Percentiles rank a stretch among this genome's conserved stretches.
Evolutionary conservation across 2,113 vertebrate genomes (phyloP).

Genomic region (Oophaga pumilio): DNA sequence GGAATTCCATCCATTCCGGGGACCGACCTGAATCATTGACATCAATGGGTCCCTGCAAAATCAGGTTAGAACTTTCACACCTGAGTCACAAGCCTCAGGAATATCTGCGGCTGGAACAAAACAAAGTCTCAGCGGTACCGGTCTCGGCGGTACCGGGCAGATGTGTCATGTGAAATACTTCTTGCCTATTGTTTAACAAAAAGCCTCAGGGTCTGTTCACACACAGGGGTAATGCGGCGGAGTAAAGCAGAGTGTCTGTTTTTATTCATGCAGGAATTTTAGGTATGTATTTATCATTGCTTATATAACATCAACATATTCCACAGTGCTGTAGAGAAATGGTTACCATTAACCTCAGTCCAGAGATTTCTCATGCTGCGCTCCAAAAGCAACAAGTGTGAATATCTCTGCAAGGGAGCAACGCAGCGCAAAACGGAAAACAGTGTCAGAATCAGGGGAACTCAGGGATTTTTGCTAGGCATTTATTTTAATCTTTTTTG

Average conservation of each 20-base stretch:
- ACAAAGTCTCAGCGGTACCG: neutral
- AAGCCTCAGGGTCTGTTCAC: neutral
- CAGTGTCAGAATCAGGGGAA: no score
- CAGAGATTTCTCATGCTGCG: no score
- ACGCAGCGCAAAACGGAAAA: no score
- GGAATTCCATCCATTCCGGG: constrained; percentile 43
- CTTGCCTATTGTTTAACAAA: neutral
- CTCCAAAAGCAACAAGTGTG: no score
- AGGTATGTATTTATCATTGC: no score
- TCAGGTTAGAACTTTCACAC: constrained; percentile 6
- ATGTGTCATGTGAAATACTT: neutral
- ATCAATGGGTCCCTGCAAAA: constrained; percentile 8
- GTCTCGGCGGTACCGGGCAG: neutral
- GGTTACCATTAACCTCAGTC: no score
- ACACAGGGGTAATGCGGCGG: neutral
- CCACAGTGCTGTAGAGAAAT: no score
- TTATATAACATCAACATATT: no score
- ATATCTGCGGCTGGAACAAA: neutral
- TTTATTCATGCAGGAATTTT: neutral
- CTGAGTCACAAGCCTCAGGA: constrained; percentile 27
- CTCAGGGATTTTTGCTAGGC: no score
- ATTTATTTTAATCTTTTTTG: no score
- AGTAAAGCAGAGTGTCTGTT: neutral
- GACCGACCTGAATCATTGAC: neutral
- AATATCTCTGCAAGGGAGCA: no score